Percentiles rank a stretch among this genome's conserved stretches.
phyloP scores from a whole-genome alignment of 1,140 invertebrate genomes.

The Macrotrachela quadricornifera region DNA sequence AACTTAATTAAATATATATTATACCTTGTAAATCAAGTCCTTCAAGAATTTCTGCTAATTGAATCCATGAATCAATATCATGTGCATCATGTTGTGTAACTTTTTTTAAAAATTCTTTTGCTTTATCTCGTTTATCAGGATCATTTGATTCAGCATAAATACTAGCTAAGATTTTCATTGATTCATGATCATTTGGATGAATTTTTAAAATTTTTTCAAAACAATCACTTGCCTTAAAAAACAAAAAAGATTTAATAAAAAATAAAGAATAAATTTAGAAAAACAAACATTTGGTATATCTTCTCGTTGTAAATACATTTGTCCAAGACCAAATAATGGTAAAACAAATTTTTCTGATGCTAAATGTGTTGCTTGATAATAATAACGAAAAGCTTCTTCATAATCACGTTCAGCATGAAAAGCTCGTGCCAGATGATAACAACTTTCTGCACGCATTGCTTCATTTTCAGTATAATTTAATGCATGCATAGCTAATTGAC shows the following conservation, averaged over 20 bases:
- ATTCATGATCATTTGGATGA: conserved; percentile 92
- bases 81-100: conserved; percentile 90
- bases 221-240: conserved; percentile 72
- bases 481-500: conserved; percentile 80
- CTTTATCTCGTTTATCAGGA: conserved; percentile 69
- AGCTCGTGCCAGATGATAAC: conserved; percentile 71
- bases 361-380: conserved; percentile 96
- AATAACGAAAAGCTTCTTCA: conserved; percentile 96
- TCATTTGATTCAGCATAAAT: conserved; percentile 71
- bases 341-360: conserved; percentile 77
- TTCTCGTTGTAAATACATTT: conserved; percentile 94
- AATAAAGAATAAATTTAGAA: background rate
- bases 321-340: conserved; percentile 87
- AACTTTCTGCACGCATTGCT: conserved; percentile 91
- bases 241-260: too few relatives aligned
- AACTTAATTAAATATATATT: too few relatives aligned
- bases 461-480: conserved; percentile 98
- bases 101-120: conserved; percentile 41
- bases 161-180: conserved; percentile 94
- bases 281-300: conserved; percentile 73
- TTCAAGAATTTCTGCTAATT: conserved; percentile 88
- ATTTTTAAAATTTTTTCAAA: conserved; percentile 96
- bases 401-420: conserved; percentile 47
- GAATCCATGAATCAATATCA: conserved; percentile 97
- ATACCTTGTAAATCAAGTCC: conserved; percentile 61